Percentiles rank a stretch among this genome's conserved stretches.
Evolutionary conservation across 2,888 invertebrate genomes (phyloP).

Genomic region (Lamellibrachia satsuma): DNA sequence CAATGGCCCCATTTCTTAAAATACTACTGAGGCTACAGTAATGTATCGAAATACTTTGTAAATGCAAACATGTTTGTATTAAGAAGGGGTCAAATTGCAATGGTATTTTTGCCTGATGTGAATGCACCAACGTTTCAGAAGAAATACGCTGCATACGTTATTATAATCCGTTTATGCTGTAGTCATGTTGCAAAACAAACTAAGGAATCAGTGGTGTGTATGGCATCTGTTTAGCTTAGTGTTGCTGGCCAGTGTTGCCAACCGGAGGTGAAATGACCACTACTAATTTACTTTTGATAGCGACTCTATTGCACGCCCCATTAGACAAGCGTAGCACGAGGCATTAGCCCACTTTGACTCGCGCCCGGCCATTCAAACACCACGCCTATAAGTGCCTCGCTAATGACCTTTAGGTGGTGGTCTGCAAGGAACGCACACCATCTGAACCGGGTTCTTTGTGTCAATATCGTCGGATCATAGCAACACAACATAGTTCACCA

Average conservation of each 20-base stretch:
- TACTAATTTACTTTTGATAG: conserved; percentile 17
- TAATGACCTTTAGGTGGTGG: neutral
- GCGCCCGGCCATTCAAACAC: neutral
- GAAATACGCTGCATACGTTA: neutral
- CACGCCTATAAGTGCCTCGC: neutral
- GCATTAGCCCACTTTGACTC: neutral
- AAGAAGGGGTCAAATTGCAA: neutral
- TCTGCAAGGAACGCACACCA: neutral
- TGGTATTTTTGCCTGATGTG: neutral
- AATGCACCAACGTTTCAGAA: neutral
- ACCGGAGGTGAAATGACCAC: neutral
- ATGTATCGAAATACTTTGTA: too few relatives aligned
- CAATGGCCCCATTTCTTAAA: neutral
- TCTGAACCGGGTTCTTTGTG: neutral
- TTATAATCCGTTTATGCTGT: neutral
- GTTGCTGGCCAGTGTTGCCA: neutral
- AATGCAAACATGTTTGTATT: neutral
- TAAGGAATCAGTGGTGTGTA: neutral
- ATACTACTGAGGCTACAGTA: neutral
- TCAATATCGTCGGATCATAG: neutral
- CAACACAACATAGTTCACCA: neutral
- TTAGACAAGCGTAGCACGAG: neutral
- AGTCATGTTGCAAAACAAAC: neutral
- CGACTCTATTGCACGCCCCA: conserved; percentile 17
- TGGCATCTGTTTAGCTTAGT: neutral